phyloP scores from a whole-genome alignment of 2,113 vertebrate genomes.

The Chloropsis hardwickii region DNA sequence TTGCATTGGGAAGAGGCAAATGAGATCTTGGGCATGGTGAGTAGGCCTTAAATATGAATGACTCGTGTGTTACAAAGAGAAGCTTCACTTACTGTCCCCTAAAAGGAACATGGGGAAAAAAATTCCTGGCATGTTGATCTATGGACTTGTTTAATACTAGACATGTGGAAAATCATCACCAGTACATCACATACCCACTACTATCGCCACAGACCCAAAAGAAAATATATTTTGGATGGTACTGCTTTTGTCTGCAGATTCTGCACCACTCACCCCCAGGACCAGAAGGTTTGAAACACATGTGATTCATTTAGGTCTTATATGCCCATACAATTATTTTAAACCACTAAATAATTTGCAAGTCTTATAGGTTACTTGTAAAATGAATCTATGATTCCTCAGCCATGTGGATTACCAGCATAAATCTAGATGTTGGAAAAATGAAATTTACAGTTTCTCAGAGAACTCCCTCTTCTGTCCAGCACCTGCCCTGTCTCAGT shows the following conservation, averaged over 20 bases:
- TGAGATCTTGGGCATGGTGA: neutral
- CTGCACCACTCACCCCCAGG: neutral
- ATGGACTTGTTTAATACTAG: neutral
- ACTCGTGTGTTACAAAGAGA: neutral
- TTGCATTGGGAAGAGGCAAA: neutral
- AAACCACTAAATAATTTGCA: neutral
- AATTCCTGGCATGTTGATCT: neutral
- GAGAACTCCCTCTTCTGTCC: neutral
- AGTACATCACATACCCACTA: neutral
- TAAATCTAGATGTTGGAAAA: neutral
- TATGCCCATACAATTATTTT: neutral
- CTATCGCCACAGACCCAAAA: neutral
- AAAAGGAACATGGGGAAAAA: neutral
- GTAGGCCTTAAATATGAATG: neutral
- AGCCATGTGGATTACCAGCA: neutral
- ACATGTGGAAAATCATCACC: neutral
- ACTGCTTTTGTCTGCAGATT: neutral
- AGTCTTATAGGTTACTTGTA: neutral
- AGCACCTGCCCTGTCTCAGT: neutral
- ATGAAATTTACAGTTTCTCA: neutral
- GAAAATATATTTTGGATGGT: neutral
- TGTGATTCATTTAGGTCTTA: neutral
- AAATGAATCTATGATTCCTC: neutral
- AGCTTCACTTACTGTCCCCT: neutral
- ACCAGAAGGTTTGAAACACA: neutral